phyloP scores from a whole-genome alignment of 1,140 invertebrate genomes.

The Cryptotermes secundus region DNA sequence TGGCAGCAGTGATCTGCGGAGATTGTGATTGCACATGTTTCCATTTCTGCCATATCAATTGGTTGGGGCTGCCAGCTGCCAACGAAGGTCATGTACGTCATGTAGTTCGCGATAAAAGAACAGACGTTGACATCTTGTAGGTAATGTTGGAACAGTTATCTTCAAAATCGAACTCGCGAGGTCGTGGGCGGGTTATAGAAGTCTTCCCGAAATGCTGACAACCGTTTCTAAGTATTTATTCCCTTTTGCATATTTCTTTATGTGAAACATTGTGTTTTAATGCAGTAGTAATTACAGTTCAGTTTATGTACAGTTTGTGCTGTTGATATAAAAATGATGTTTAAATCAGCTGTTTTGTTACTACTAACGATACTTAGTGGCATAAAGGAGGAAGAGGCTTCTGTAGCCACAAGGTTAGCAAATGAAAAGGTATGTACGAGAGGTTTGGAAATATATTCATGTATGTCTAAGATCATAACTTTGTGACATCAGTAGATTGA shows the following conservation, averaged over 20 bases:
- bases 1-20: too few species aligned
- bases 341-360: background rate
- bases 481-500: background rate
- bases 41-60: too few species aligned
- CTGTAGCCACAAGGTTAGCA: background rate
- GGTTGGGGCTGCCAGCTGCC: too few species aligned
- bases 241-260: background rate
- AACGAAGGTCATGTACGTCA: too few species aligned
- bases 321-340: background rate
- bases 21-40: too few species aligned
- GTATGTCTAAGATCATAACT: background rate
- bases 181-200: background rate
- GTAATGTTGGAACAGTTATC: background rate
- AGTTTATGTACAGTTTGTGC: background rate
- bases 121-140: background rate
- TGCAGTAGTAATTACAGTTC: background rate
- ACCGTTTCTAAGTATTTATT: background rate
- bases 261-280: background rate
- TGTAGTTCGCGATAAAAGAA: too few species aligned
- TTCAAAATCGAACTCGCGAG: background rate
- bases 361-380: background rate
- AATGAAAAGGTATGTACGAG: background rate
- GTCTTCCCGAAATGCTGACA: background rate
- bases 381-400: background rate
- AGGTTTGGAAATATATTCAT: background rate